Percentiles rank a stretch among this genome's conserved stretches.
These are phyloP conservation scores for Gymnoscopelus braueri DNA, from an alignment of 2,797 vertebrate species.

Conservation along the genomic window DNA sequence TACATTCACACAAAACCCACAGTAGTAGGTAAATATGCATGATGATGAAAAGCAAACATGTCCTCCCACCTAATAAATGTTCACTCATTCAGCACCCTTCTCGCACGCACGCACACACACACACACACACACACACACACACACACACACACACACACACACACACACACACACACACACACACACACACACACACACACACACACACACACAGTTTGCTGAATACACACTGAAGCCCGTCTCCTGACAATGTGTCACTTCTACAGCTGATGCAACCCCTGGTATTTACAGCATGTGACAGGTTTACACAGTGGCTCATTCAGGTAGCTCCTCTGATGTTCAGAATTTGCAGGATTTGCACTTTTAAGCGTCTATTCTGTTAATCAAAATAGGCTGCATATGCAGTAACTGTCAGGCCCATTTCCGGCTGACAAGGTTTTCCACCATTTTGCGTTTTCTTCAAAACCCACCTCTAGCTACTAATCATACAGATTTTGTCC, in stretches of 20 bases:
- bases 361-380: not conserved
- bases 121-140: not conserved
- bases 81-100: conserved; percentile 2
- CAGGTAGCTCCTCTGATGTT: not conserved
- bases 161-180: not conserved
- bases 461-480: no score
- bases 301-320: conserved; percentile 14
- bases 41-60: conserved; percentile 49
- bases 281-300: conserved; percentile 51
- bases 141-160: not conserved
- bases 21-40: conserved; percentile 1
- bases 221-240: conserved; percentile 16
- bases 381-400: not conserved
- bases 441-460: no score
- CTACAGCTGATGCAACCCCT: conserved; percentile 31
- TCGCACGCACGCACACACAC: not conserved
- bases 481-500: no score
- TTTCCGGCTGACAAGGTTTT: no score
- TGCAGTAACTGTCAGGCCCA: not conserved
- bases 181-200: not conserved
- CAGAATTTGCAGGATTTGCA: conserved; percentile 10
- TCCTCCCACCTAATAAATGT: conserved; percentile 24
- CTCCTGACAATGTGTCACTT: conserved; percentile 22
- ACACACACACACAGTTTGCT: conserved; percentile 29
- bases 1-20: not conserved